Conservation (phyloP, 2,888 invertebrate genomes). For the Tigriopus californicus region DNA sequence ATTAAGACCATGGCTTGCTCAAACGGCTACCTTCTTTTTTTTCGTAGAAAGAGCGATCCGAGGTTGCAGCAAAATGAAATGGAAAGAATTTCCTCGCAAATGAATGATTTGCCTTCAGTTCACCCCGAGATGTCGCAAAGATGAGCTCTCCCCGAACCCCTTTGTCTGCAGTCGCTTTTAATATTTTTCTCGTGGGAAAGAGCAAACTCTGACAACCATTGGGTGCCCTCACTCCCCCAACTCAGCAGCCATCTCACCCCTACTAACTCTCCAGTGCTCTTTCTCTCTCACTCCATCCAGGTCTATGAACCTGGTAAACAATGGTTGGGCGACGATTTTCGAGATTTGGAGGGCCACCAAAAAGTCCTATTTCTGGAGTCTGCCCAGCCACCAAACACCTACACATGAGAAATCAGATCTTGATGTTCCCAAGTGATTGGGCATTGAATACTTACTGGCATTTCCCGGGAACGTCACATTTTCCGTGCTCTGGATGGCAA, state of each 20-base stretch:
- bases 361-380: not conserved
- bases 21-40: too few species aligned
- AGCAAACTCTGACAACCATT: not conserved
- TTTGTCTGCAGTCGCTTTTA: not conserved
- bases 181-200: conserved; percentile 1
- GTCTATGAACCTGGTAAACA: not conserved
- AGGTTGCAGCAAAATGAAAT: too few species aligned
- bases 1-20: too few species aligned
- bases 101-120: not conserved
- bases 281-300: not conserved
- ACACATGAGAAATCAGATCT: too few species aligned
- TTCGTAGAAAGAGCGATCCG: too few species aligned
- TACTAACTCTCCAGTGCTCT: not conserved
- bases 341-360: not conserved
- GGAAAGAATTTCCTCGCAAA: not conserved
- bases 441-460: conserved; percentile 62
- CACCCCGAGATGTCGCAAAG: too few species aligned
- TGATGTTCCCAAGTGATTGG: not conserved
- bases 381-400: too few species aligned
- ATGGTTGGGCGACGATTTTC: not conserved
- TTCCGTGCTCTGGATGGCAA: conserved; percentile 74
- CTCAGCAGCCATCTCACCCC: too few species aligned
- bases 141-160: too few species aligned
- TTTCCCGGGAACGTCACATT: conserved; percentile 77
- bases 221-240: too few species aligned